Evolutionary conservation across 2,888 invertebrate species (phyloP).

Genomic region (Aleiodes leptofemur): DNA sequence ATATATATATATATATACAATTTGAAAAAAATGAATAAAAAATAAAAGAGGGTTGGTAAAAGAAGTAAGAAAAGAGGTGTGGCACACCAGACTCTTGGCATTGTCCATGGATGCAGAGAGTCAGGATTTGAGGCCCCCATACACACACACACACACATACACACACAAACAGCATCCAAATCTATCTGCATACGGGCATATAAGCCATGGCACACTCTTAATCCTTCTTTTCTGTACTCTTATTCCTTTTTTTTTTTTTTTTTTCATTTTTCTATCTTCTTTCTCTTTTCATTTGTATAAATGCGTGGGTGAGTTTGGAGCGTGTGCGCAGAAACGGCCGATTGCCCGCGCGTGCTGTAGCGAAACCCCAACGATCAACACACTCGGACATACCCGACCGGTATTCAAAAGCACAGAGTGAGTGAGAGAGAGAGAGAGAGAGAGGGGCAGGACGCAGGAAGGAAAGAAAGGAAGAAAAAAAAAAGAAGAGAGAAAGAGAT

Average conservation of each 20-base stretch:
- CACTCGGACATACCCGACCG: conserved; percentile 60
- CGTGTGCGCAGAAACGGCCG: conserved; percentile 44
- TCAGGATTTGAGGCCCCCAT: conserved; percentile 41
- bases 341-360: conserved; percentile 49
- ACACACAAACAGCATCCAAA: conserved; percentile 48
- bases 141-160: no score
- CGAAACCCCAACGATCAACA: conserved; percentile 47
- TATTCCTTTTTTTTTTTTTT: conserved; percentile 6
- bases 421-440: conserved; percentile 33
- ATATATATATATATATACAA: conserved; percentile 3
- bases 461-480: conserved; percentile 3
- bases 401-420: conserved; percentile 67
- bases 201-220: conserved; percentile 31
- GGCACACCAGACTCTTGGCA: conserved; percentile 63
- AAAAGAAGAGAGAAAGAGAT: neutral
- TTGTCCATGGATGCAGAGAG: conserved; percentile 48
- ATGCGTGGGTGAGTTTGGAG: conserved; percentile 36
- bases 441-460: neutral
- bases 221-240: conserved; percentile 27
- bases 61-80: conserved; percentile 71
- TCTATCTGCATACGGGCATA: conserved; percentile 45
- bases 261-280: neutral
- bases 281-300: neutral
- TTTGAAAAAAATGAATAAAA: conserved; percentile 34
- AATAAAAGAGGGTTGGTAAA: conserved; percentile 47